phyloP scores from a whole-genome alignment of 1,140 invertebrate genomes.

The Oryzaephilus surinamensis region DNA sequence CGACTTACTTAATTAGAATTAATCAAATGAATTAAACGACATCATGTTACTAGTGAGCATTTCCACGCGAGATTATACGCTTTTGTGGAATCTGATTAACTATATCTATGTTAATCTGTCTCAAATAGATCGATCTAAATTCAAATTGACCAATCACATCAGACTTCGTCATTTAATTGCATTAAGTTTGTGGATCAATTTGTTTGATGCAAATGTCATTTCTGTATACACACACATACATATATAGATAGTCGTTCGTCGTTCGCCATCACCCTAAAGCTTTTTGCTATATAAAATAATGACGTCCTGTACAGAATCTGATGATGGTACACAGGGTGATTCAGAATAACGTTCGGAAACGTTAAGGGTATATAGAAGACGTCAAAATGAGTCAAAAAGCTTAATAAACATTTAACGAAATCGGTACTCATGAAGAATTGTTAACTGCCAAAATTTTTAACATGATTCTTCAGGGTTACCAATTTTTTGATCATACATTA shows the following conservation, averaged over 20 bases:
- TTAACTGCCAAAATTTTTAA: too few relatives aligned
- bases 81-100: constrained; percentile 21
- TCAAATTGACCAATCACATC: constrained; percentile 24
- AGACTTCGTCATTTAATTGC: constrained; percentile 16
- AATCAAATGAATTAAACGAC: constrained; percentile 20
- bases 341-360: too few relatives aligned
- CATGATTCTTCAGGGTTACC: too few relatives aligned
- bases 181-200: constrained; percentile 18
- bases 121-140: constrained; percentile 26
- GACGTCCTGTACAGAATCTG: constrained; percentile 9
- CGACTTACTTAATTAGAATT: constrained; percentile 16
- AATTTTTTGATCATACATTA: too few relatives aligned
- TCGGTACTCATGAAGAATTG: too few relatives aligned
- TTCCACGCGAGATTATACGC: constrained; percentile 10
- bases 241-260: too few relatives aligned
- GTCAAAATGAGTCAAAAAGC: too few relatives aligned
- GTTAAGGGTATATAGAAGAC: too few relatives aligned
- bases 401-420: too few relatives aligned
- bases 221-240: too few relatives aligned
- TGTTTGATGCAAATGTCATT: constrained; percentile 19
- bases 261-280: constrained; percentile 3
- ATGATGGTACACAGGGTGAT: too few relatives aligned
- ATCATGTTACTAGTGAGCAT: constrained; percentile 10
- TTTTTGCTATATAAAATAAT: constrained; percentile 7
- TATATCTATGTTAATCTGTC: constrained; percentile 23